These are phyloP conservation scores for Helleia helle DNA, from an alignment of 2,888 invertebrate genomes.

Conservation along the genomic window DNA sequence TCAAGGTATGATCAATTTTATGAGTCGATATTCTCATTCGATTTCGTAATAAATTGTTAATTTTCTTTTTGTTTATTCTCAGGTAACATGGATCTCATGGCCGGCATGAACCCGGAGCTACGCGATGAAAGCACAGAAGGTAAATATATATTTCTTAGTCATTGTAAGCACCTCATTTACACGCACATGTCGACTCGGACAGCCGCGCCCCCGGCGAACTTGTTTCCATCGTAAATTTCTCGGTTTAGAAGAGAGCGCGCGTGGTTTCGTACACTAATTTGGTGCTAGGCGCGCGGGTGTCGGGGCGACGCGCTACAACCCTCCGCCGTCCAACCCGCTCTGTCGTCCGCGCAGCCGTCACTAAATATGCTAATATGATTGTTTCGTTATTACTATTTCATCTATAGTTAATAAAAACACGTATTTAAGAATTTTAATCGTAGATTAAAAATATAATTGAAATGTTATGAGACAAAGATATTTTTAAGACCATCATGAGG, in stretches of 20 bases:
- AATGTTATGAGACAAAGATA: too few relatives aligned
- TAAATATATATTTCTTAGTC: conserved; percentile 40
- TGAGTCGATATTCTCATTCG: not conserved
- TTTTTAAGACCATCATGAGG: too few relatives aligned
- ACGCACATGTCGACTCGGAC: conserved; percentile 71
- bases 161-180: conserved; percentile 56
- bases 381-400: conserved; percentile 4
- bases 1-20: conserved; percentile 42
- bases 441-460: too few relatives aligned
- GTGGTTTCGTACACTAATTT: conserved; percentile 32
- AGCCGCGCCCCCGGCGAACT: conserved; percentile 73
- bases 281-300: conserved; percentile 69
- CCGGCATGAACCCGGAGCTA: conserved; percentile 54
- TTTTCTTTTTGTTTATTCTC: conserved; percentile 23
- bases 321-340: conserved; percentile 16
- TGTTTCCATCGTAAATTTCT: conserved; percentile 28
- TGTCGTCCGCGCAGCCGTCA: conserved; percentile 16
- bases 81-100: conserved; percentile 68
- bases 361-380: conserved; percentile 12
- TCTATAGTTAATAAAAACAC: too few relatives aligned
- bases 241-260: conserved; percentile 50
- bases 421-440: too few relatives aligned
- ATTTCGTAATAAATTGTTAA: not conserved
- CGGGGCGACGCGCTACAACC: conserved; percentile 28
- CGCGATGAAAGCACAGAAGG: conserved; percentile 65